phyloP scores from a whole-genome alignment of 53 echinoderm and acorn worm genomes.

The Crossaster papposus region DNA sequence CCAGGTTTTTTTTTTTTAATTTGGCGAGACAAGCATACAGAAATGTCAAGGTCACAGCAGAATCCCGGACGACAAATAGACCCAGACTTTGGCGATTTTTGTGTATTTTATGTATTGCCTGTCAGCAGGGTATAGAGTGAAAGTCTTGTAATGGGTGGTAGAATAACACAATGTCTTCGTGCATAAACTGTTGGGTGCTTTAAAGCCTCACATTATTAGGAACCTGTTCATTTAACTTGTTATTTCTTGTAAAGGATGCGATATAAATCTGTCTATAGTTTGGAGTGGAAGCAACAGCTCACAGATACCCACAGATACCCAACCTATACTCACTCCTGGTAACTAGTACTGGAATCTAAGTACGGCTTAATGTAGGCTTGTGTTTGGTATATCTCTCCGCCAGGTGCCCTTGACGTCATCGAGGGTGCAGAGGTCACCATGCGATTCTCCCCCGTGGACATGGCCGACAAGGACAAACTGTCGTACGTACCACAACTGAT shows the following conservation, averaged over 20 bases:
- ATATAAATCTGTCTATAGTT: too few species aligned
- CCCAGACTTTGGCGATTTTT: background rate
- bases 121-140: too few species aligned
- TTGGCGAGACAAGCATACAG: background rate
- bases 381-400: too few species aligned
- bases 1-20: background rate
- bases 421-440: conserved; percentile 54
- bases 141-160: too few species aligned
- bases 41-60: background rate
- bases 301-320: too few species aligned
- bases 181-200: background rate
- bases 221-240: background rate
- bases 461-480: conserved; percentile 48
- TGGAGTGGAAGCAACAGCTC: too few species aligned
- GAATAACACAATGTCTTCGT: too few species aligned
- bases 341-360: too few species aligned
- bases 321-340: too few species aligned
- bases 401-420: conserved; percentile 65
- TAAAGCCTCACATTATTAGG: background rate
- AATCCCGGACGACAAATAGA: background rate
- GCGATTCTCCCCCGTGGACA: conserved; percentile 61
- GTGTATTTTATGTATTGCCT: too few species aligned
- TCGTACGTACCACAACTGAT: conserved; percentile 61
- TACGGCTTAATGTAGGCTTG: too few species aligned
- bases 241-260: too few species aligned